These are phyloP conservation scores for Xiphorhynchus elegans DNA, from an alignment of 2,113 vertebrate genomes.

Conservation along the genomic window DNA sequence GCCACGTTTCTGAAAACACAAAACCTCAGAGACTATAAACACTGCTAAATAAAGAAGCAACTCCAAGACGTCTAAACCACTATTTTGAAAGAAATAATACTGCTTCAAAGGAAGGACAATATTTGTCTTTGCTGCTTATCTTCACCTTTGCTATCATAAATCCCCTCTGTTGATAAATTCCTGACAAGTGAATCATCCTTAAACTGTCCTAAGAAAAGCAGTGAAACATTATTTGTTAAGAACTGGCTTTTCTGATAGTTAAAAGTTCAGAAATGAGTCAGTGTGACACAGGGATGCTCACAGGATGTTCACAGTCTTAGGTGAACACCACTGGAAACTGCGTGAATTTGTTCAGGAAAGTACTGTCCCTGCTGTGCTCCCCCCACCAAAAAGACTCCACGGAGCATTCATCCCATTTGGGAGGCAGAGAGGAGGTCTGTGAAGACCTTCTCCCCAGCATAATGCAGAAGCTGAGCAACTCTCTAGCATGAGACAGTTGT, in stretches of 20 bases:
- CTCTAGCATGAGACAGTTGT: not conserved
- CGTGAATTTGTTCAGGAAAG: not conserved
- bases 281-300: not conserved
- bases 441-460: not conserved
- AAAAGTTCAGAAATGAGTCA: not conserved
- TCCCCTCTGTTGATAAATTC: not conserved
- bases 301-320: too few species aligned
- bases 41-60: not conserved
- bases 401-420: not conserved
- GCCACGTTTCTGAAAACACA: not conserved
- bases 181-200: not conserved
- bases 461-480: not conserved
- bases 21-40: not conserved
- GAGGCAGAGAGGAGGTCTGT: not conserved
- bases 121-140: not conserved
- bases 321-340: not conserved
- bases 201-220: not conserved
- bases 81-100: not conserved
- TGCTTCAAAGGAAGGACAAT: not conserved
- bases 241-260: not conserved
- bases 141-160: not conserved
- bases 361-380: accelerated
- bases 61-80: not conserved
- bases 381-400: not conserved
- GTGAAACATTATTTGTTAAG: not conserved